Evolutionary conservation across 2,888 invertebrate genomes (phyloP).

Genomic region (Meliscaeva auricollis): DNA sequence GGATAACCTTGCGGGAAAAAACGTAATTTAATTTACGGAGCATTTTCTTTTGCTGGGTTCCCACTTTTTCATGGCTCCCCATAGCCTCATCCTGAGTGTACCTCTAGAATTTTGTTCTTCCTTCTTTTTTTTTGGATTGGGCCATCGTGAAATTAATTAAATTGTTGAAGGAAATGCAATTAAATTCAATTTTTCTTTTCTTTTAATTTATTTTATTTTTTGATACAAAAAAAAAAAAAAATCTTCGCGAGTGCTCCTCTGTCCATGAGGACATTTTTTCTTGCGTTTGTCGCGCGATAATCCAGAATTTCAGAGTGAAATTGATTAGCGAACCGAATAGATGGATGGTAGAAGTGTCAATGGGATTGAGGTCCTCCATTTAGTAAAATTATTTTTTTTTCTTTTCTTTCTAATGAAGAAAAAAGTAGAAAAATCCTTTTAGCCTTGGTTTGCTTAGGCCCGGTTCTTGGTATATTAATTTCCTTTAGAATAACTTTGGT

Average conservation of each 20-base stretch:
- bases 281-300: conserved; percentile 54
- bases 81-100: conserved; percentile 8
- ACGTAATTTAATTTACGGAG: conserved; percentile 71
- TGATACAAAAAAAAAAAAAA: conserved; percentile 2
- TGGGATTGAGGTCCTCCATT: conserved; percentile 70
- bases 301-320: conserved; percentile 58
- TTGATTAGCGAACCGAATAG: conserved; percentile 51
- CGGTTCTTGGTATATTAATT: conserved; percentile 12
- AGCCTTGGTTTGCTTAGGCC: conserved; percentile 11
- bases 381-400: conserved; percentile 50
- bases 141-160: conserved; percentile 72
- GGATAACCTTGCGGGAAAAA: conserved; percentile 63
- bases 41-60: conserved; percentile 46
- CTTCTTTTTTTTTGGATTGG: conserved; percentile 36
- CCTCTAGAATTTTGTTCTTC: conserved; percentile 24
- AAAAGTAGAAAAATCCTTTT: conserved; percentile 51
- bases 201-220: conserved; percentile 63
- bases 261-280: background rate
- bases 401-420: background rate
- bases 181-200: conserved; percentile 69
- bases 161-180: conserved; percentile 71
- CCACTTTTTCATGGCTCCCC: conserved; percentile 23
- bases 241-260: conserved; percentile 28
- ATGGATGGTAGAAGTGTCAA: conserved; percentile 66
- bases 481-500: conserved; percentile 44